Base-by-base conservation (phyloP, 2,113 vertebrate species). In the Labeo catla region DNA sequence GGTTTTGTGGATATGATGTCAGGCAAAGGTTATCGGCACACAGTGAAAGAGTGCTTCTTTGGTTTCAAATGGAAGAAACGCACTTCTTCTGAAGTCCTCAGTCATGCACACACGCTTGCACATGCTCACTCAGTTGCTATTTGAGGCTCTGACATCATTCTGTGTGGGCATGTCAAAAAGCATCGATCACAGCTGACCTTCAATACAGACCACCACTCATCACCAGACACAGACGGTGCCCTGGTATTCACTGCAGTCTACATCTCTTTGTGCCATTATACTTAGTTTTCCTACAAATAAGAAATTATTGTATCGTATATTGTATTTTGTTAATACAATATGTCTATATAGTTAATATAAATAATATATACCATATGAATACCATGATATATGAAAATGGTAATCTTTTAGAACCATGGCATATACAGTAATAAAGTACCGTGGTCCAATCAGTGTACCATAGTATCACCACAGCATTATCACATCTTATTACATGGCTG, bases 131-230 rank as follows among this genome's bases (percentile, higher is more conserved):
- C 50, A 76, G 76, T 70, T 93, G 86, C 87, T 90, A 88, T 87
- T 88, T 68, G 65, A n/a, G 84, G 86, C 86, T 85, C 83, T 90
- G 92, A 94, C 94, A 92, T 94, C 92, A 92, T 87, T 90, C 92
- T 92, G 91, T 89, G 91, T 93, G 92, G 91, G 91, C 91, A 93
- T 92, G 94, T 94, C 94, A 95, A 92, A 89, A 93, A 90, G 89
- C 92, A 94, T 94, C 92, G 91, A 95, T 94, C 93, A 94, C 83
- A 21, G 87, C 91, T 93, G 94, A 95, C 93, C 93, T 94, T 94
- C 85, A 86, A 82, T 86, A 79, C 36, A 49, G 86, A 83, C 49
- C 45, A 70, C 23, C 57, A 59, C 81, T 70, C 47, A 72, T n/a
- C 21, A 52, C 28, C 2, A 70, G 13, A 70, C 23, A 70, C n/a